Base-by-base conservation (phyloP, 2,113 vertebrate species). In the Pitta sordida region DNA sequence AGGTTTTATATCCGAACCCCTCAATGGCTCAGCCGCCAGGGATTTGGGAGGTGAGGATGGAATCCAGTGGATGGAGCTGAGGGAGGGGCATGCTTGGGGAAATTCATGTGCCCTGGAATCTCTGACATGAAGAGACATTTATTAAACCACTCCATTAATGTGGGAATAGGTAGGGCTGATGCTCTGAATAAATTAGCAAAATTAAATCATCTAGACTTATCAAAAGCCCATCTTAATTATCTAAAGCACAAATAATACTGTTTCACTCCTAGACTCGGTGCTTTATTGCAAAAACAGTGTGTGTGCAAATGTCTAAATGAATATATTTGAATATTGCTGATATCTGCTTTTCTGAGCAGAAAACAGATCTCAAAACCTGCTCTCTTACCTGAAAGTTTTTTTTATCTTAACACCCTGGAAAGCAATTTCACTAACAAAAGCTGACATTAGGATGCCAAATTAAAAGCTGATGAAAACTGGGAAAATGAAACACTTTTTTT, bases 391-490 rank as follows among this genome's bases (percentile, higher is more conserved):
- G 79, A 43, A 65, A 76, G 81, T 64, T 44, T 94, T 85, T 90
- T 94, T 85, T 90, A 76, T 84, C 80, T 84, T 71, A 60, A 41
- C 80, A 41, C 81, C 32, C 74, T 18, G 6, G 75, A 91, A 90
- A 97, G 46, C 74, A 92, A 74, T 79, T 93, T 93, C 16, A 13
- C 60, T 79, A 74, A 69, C 91, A 96, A 96, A 94, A 70, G 82
- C 34, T 90, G 71, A 46, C 26, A 11, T 63, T 92, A 68, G 37
- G 89, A 96, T 83, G 55, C 83, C 68, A 93, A 94, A 96, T 95
- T 94, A 93, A 96, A 95, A 83, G 93, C 78, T 93, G 73, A 94
- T 94, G 58, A 79, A 97, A 96, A 94, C 59, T 74, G 44, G 43
- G 43, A 58, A 29, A 93, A 36, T 43, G 65, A 93, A 90, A 71